Evolutionary conservation across 2,888 invertebrate genomes (phyloP).

Genomic region (Invenusta paracnida): DNA sequence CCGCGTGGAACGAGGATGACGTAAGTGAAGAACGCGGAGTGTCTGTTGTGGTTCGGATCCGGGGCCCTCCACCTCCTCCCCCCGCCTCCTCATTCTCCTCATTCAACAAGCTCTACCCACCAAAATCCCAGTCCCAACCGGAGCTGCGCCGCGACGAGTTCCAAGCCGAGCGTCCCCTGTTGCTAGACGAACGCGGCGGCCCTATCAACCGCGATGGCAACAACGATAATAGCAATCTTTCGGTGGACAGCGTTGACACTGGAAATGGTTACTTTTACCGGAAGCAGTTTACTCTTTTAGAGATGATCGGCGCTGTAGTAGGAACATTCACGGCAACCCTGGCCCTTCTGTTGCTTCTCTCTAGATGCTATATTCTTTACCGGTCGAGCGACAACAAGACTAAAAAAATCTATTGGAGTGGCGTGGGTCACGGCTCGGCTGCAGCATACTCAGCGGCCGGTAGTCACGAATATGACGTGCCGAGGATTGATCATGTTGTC

Average conservation of each 20-base stretch:
- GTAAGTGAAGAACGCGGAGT: no score
- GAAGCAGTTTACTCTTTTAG: conserved; percentile 34
- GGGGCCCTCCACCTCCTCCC: background rate
- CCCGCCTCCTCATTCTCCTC: background rate
- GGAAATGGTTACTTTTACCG: background rate
- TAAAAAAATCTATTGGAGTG: conserved; percentile 27
- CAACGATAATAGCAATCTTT: background rate
- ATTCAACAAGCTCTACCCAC: background rate
- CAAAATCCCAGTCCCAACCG: background rate
- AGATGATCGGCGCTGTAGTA: conserved; percentile 39
- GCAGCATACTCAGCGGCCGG: conserved; percentile 9
- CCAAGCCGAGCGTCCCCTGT: background rate
- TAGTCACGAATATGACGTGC: conserved; percentile 42
- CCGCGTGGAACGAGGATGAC: conserved; percentile 29
- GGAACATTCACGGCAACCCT: conserved; percentile 35
- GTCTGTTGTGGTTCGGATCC: conserved; percentile 2
- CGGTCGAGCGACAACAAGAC: background rate
- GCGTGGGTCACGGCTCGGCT: conserved; percentile 14
- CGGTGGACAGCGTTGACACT: background rate
- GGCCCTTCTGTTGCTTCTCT: background rate
- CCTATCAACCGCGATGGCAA: background rate
- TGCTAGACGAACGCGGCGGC: background rate
- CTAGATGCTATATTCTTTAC: background rate
- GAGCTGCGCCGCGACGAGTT: background rate
- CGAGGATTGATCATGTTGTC: conserved; percentile 10